These are phyloP conservation scores for Mercenaria mercenaria DNA, from an alignment of 1,140 invertebrate species.

Conservation along the genomic window DNA sequence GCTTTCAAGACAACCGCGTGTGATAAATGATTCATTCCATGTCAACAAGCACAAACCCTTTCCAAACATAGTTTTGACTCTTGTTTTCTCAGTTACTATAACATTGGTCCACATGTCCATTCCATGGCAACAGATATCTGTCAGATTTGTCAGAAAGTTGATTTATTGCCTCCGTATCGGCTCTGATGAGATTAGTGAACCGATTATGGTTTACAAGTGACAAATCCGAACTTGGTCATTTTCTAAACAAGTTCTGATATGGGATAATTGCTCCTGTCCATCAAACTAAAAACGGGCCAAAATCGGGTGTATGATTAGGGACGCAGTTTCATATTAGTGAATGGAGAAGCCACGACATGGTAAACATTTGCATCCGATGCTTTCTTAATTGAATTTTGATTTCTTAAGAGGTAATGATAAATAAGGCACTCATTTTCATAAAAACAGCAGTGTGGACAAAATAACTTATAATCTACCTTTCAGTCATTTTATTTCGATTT, in stretches of 20 bases:
- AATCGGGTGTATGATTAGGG: neutral
- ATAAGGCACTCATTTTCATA: too few relatives aligned
- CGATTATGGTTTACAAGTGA: conserved; percentile 10
- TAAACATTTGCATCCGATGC: too few relatives aligned
- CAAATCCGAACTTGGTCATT: conserved; percentile 37
- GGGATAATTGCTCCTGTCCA: conserved; percentile 15
- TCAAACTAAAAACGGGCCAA: neutral
- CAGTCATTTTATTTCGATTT: too few relatives aligned
- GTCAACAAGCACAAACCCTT: neutral
- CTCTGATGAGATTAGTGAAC: neutral
- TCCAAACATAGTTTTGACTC: neutral
- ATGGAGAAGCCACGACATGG: too few relatives aligned
- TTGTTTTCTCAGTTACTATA: neutral
- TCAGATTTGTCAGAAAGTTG: conserved; percentile 4
- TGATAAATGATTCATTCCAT: neutral
- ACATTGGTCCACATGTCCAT: neutral
- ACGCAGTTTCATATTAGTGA: too few relatives aligned
- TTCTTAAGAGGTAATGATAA: too few relatives aligned
- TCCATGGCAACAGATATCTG: neutral
- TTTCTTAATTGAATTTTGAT: too few relatives aligned
- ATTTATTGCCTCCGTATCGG: conserved; percentile 6
- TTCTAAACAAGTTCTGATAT: conserved; percentile 22
- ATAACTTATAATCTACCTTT: too few relatives aligned
- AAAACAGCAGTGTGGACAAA: too few relatives aligned
- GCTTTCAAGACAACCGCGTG: too few relatives aligned